These are phyloP conservation scores for Otolemur garnettii DNA, from an alignment of 2,113 vertebrate species.

Conservation along the genomic window DNA sequence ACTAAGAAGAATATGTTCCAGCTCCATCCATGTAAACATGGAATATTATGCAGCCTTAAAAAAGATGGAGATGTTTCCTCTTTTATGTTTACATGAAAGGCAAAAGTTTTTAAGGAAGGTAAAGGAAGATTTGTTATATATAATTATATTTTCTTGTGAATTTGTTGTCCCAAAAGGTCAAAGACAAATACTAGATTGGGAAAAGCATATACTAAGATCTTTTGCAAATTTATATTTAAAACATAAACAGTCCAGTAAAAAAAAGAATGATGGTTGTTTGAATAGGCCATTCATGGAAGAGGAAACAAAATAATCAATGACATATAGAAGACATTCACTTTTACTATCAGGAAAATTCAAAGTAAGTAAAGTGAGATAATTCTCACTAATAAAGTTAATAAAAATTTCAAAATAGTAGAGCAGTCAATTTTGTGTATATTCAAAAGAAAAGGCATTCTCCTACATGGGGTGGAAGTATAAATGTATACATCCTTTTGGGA, in stretches of 20 bases:
- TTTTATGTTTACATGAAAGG: not conserved
- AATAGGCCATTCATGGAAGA: not conserved
- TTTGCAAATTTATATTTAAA: conserved; percentile 34
- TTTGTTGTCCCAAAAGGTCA: not conserved
- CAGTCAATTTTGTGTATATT: not conserved
- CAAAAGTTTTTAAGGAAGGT: not conserved
- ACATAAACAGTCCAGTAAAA: not conserved
- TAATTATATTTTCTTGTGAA: not conserved
- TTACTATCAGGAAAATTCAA: not conserved
- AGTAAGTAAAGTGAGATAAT: conserved; percentile 6
- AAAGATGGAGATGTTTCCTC: too few species aligned
- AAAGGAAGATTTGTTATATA: not conserved
- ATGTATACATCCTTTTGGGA: not conserved
- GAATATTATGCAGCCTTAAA: too few species aligned
- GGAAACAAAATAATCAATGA: not conserved
- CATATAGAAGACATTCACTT: not conserved
- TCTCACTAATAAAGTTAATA: not conserved
- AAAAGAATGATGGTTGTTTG: not conserved
- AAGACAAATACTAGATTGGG: not conserved
- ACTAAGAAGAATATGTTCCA: too few species aligned
- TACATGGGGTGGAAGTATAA: not conserved
- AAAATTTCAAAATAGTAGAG: not conserved
- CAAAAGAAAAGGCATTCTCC: not conserved
- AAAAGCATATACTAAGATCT: not conserved
- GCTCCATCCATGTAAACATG: too few species aligned